A percentile compares a stretch with the other conserved stretches of the same genome.
Evolutionary conservation across 1,140 invertebrate genomes (phyloP).

Genomic region (Linepithema humile): DNA sequence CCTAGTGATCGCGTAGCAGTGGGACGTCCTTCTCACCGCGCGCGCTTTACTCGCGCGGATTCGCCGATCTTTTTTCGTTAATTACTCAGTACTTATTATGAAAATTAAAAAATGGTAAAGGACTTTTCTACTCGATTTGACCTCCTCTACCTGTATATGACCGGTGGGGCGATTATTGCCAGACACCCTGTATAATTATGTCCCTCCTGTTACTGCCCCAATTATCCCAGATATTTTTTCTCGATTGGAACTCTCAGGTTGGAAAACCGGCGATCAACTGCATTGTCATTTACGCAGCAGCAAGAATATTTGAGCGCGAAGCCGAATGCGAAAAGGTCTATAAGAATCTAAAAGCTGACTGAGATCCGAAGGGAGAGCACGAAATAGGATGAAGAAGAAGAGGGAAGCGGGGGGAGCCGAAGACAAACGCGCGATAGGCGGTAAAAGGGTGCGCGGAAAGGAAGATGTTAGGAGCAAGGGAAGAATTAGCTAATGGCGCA

Average conservation of each 20-base stretch:
- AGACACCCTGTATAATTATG: too few relatives aligned
- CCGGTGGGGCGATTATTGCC: too few relatives aligned
- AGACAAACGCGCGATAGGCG: conserved; percentile 45
- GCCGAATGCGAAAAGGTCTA: conserved; percentile 58
- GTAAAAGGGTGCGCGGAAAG: conserved; percentile 76
- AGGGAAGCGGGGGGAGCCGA: conserved; percentile 35
- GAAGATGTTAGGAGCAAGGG: conserved; percentile 77
- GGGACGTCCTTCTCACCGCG: too few relatives aligned
- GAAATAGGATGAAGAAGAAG: conserved; percentile 46
- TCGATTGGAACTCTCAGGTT: not conserved
- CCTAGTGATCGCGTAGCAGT: too few relatives aligned
- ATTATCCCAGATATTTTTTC: not conserved
- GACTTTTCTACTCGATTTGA: too few relatives aligned
- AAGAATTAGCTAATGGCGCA: conserved; percentile 85
- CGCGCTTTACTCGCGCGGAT: too few relatives aligned
- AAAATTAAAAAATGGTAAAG: too few relatives aligned
- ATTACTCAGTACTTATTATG: too few relatives aligned
- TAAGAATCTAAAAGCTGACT: conserved; percentile 53
- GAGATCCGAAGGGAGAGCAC: conserved; percentile 60
- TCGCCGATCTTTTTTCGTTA: too few relatives aligned
- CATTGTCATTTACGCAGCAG: not conserved
- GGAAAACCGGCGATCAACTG: not conserved
- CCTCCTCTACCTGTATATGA: too few relatives aligned
- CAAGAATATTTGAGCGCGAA: conserved; percentile 32
- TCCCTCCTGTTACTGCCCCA: not conserved